Evolutionary conservation across 2,888 invertebrate species (phyloP).

Genomic region (Heliconius sara): DNA sequence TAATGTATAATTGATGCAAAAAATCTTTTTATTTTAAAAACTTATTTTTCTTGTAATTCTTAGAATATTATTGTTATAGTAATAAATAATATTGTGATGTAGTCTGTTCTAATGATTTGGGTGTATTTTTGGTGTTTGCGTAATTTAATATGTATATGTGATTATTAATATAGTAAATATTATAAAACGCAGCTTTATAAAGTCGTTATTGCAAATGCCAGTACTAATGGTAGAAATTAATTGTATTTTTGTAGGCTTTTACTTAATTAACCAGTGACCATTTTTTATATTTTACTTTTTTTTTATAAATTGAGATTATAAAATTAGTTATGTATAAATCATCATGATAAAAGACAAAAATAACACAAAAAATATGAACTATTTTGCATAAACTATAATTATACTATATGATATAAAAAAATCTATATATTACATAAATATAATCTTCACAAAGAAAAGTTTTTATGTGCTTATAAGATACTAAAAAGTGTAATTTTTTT

Average conservation of each 20-base stretch:
- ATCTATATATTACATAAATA: no score
- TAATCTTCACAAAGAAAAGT: no score
- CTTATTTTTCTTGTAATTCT: neutral
- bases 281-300: neutral
- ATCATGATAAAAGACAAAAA: no score
- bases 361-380: no score
- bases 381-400: no score
- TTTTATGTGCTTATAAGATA: no score
- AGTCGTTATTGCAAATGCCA: constrained; percentile 3
- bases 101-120: neutral
- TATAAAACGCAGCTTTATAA: constrained; percentile 1
- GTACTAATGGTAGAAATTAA: constrained; percentile 9
- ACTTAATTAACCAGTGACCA: neutral
- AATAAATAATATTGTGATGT: constrained; percentile 2
- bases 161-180: neutral
- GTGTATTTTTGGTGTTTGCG: neutral
- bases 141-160: neutral
- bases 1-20: neutral
- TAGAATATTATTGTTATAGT: neutral
- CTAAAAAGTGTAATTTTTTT: no score
- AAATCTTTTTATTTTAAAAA: neutral
- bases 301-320: neutral
- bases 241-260: constrained; percentile 5
- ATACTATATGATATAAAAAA: no score
- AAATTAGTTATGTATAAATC: no score